Evolutionary conservation across 2,888 invertebrate species (phyloP).

Genomic region (Diaperis boleti): DNA sequence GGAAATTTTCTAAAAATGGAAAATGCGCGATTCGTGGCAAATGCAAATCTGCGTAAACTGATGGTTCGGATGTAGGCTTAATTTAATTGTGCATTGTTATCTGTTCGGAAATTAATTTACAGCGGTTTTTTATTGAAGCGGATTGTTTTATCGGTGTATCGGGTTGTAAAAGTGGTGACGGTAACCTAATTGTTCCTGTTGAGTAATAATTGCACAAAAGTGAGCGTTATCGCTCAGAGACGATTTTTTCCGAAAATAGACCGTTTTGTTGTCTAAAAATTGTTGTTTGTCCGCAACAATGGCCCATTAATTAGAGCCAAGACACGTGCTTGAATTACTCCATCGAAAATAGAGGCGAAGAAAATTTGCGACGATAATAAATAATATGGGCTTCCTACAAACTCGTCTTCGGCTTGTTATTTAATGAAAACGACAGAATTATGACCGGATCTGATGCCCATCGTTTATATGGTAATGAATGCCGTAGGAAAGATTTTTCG

Average conservation of each 20-base stretch:
- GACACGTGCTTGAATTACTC: background rate
- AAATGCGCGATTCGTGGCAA: too few species aligned
- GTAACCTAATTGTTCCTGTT: too few species aligned
- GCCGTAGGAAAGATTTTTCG: conserved; percentile 6
- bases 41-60: conserved; percentile 22
- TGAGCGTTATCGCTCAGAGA: background rate
- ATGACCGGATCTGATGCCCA: background rate
- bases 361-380: background rate
- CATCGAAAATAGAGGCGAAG: background rate
- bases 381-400: background rate
- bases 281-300: background rate
- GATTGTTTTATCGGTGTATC: too few species aligned
- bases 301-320: background rate
- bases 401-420: background rate
- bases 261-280: background rate
- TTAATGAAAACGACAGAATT: conserved; percentile 6
- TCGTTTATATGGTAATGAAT: conserved; percentile 1
- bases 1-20: conserved; percentile 12
- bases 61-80: too few species aligned
- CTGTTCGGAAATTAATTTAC: too few species aligned
- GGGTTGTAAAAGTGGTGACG: too few species aligned
- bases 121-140: too few species aligned
- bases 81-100: too few species aligned
- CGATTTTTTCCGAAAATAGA: background rate
- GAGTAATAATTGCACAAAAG: too few species aligned